These are phyloP conservation scores for Acrobasis suavella DNA, from an alignment of 2,888 invertebrate species.

Conservation along the genomic window DNA sequence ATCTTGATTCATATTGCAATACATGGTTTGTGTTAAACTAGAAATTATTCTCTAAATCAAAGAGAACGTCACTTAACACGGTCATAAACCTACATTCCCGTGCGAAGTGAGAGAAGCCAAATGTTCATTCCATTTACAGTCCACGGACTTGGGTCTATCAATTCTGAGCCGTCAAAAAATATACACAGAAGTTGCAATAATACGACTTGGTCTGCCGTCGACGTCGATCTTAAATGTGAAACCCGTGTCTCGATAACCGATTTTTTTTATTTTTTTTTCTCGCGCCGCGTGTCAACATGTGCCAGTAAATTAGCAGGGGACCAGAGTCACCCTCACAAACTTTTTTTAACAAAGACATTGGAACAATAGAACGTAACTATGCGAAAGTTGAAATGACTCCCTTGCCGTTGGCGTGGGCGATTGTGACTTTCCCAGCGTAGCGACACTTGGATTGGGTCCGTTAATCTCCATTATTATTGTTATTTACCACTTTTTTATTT, in stretches of 20 bases:
- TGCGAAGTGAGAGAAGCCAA: slow-evolving; percentile 52
- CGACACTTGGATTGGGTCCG: slow-evolving; percentile 39
- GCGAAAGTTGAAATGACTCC: slow-evolving; percentile 74
- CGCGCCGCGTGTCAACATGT: slow-evolving; percentile 78
- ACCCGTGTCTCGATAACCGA: slow-evolving; percentile 66
- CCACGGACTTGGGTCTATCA: slow-evolving; percentile 51
- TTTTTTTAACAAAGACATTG: slow-evolving; percentile 74
- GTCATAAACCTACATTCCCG: slow-evolving; percentile 57
- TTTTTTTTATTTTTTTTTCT: slow-evolving; percentile 72
- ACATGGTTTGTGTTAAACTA: slow-evolving; percentile 31
- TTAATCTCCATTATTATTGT: slow-evolving; percentile 33
- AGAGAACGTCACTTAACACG: slow-evolving; percentile 47
- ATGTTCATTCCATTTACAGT: slow-evolving; percentile 53
- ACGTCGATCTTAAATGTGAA: slow-evolving; percentile 66
- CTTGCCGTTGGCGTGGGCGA: slow-evolving; percentile 50
- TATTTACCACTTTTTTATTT: slow-evolving; percentile 20
- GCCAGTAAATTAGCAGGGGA: slow-evolving; percentile 80
- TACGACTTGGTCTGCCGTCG: slow-evolving; percentile 41
- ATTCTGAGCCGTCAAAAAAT: slow-evolving; percentile 61
- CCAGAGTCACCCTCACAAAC: slow-evolving; percentile 70
- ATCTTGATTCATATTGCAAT: slow-evolving; percentile 29
- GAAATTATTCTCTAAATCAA: slow-evolving; percentile 37
- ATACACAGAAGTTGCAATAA: slow-evolving; percentile 47
- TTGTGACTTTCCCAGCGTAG: slow-evolving; percentile 30
- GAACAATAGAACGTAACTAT: slow-evolving; percentile 78